Conservation (phyloP, 92 coral and sea anemone species). For the Epizoanthus fatuus region DNA sequence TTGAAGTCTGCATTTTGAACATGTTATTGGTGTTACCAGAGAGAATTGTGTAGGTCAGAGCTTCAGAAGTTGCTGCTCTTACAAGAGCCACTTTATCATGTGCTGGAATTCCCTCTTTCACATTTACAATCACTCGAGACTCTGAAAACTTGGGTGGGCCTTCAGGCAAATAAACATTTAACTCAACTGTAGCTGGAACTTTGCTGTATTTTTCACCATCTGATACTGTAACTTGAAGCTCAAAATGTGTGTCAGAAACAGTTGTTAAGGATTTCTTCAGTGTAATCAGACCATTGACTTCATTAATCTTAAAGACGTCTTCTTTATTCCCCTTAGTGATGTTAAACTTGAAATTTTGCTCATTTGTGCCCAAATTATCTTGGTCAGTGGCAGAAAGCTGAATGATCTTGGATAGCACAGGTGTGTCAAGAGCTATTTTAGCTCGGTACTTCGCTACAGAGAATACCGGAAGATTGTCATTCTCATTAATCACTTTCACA, state of each 20-base stretch:
- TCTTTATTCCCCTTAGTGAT: conserved; percentile 77
- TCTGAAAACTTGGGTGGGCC: conserved; percentile 92
- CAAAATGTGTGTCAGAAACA: conserved; percentile 81
- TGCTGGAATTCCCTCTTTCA: conserved; percentile 80
- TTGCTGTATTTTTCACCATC: conserved; percentile 68
- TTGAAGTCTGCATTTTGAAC: conserved; percentile 82
- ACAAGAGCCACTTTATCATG: conserved; percentile 88
- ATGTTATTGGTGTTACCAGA: conserved; percentile 77
- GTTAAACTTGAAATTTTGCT: conserved; percentile 63
- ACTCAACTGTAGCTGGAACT: conserved; percentile 61
- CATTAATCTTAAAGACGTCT: conserved; percentile 80
- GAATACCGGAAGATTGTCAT: conserved; percentile 80
- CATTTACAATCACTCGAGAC: conserved; percentile 72
- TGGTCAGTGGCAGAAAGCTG: conserved; percentile 89
- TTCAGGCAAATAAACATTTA: conserved; percentile 88
- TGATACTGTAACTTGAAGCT: conserved; percentile 76
- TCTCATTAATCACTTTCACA: conserved; percentile 70
- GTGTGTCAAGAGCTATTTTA: conserved; percentile 80
- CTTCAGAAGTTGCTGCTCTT: conserved; percentile 96
- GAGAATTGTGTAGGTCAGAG: conserved; percentile 79
- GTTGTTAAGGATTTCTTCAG: conserved; percentile 83
- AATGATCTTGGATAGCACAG: conserved; percentile 64
- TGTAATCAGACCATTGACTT: conserved; percentile 80
- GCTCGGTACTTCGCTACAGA: conserved; percentile 78
- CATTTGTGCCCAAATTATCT: conserved; percentile 70